A percentile compares a stretch with the other conserved stretches of the same genome.
These are phyloP conservation scores for Lutraria rhynchaena DNA, from an alignment of 1,140 invertebrate species.

Conservation along the genomic window DNA sequence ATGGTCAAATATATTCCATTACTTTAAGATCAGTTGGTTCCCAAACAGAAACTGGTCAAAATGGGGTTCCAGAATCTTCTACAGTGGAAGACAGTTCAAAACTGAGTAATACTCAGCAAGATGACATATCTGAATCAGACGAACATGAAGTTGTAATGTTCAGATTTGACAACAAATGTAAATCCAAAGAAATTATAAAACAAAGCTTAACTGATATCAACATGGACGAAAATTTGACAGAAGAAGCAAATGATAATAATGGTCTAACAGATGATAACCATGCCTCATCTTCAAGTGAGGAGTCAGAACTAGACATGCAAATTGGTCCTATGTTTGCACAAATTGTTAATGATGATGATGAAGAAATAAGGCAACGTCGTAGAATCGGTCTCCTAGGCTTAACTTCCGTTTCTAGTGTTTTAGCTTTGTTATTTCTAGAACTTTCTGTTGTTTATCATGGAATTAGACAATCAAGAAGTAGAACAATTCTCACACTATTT, in stretches of 20 bases:
- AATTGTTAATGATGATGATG: slow-evolving; percentile 8
- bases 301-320: slow-evolving; percentile 41
- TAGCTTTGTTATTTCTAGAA: slow-evolving; percentile 15
- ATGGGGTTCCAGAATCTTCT: neutral
- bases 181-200: neutral
- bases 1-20: slow-evolving; percentile 9
- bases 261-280: slow-evolving; percentile 21
- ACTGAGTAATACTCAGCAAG: neutral
- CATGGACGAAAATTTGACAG: neutral
- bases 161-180: neutral
- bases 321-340: slow-evolving; percentile 27
- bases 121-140: slow-evolving; percentile 13
- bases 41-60: slow-evolving; percentile 28
- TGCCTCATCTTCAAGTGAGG: slow-evolving; percentile 19
- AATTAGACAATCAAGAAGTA: slow-evolving; percentile 46
- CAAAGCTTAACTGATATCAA: neutral
- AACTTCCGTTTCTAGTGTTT: slow-evolving; percentile 18
- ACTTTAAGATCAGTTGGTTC: slow-evolving; percentile 22
- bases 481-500: slow-evolving; percentile 40
- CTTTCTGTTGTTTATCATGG: slow-evolving; percentile 4
- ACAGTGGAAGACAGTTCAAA: neutral
- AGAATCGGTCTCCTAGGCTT: neutral
- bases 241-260: neutral
- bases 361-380: neutral
- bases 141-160: slow-evolving; percentile 30